Conservation (phyloP, 2,888 invertebrate genomes). For the Liopterus haemorrhoidalis region DNA sequence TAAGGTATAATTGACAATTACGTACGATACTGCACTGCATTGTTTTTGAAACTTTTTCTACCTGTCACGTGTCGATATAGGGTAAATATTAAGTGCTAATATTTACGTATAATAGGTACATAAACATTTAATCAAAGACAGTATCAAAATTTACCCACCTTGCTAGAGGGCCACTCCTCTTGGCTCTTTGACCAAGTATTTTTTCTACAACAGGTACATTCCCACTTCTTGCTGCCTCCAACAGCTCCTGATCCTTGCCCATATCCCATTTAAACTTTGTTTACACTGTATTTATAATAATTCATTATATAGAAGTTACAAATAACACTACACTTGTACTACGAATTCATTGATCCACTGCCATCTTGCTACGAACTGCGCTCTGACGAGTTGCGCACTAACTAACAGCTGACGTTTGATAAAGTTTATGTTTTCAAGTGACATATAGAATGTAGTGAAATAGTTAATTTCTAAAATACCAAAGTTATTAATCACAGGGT, state of each 20-base stretch:
- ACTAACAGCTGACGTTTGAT: slow-evolving; percentile 22
- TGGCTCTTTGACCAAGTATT: slow-evolving; percentile 80
- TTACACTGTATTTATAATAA: slow-evolving; percentile 38
- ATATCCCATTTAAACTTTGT: slow-evolving; percentile 53
- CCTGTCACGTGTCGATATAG: no score
- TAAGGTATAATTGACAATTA: no score
- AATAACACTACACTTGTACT: slow-evolving; percentile 54
- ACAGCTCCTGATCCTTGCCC: slow-evolving; percentile 95
- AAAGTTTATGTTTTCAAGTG: slow-evolving; percentile 3
- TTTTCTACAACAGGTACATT: slow-evolving; percentile 84
- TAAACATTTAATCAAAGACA: no score
- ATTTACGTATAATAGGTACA: no score
- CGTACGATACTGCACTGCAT: no score
- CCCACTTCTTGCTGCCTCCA: slow-evolving; percentile 92
- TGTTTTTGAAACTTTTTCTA: no score
- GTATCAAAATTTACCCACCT: slow-evolving; percentile 75
- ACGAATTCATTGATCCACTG: slow-evolving; percentile 72
- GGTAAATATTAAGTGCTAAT: no score
- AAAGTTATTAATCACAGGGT: no score
- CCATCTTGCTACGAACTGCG: slow-evolving; percentile 61
- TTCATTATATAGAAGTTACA: slow-evolving; percentile 40
- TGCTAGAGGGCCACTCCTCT: slow-evolving; percentile 89
- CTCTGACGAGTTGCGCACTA: slow-evolving; percentile 46
- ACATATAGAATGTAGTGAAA: slow-evolving; percentile 15
- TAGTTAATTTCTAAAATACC: no score